Evolutionary conservation across 2,797 vertebrate genomes (phyloP).

Genomic region (Phrynocephalus forsythii): DNA sequence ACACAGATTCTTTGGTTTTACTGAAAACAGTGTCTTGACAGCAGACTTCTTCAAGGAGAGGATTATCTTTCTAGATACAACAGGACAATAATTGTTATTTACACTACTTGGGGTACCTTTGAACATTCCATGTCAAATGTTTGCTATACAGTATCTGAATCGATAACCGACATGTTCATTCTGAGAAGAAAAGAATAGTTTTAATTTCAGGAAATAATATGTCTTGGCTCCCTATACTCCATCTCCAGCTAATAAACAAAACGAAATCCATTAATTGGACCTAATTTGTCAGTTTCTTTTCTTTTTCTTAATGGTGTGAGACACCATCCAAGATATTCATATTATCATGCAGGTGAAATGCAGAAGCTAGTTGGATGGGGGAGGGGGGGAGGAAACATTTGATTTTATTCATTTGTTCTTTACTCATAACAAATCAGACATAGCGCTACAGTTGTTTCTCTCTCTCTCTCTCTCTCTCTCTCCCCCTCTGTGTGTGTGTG

Average conservation of each 20-base stretch:
- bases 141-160: not conserved
- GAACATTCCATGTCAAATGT: slow-evolving; percentile 21
- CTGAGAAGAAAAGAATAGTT: not conserved
- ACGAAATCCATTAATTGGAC: not conserved
- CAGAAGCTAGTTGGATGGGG: not conserved
- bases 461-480: too few relatives aligned
- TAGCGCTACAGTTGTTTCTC: not conserved
- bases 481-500: too few relatives aligned
- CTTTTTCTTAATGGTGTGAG: not conserved
- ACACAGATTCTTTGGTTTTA: slow-evolving; percentile 43
- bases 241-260: not conserved
- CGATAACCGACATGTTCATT: not conserved
- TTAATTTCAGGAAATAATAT: not conserved
- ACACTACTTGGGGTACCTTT: slow-evolving; percentile 15
- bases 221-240: not conserved
- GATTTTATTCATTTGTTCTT: not conserved
- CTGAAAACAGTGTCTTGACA: slow-evolving; percentile 39
- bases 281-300: slow-evolving; percentile 11
- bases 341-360: not conserved
- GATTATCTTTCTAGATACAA: slow-evolving; percentile 19
- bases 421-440: not conserved
- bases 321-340: not conserved
- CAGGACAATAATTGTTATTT: slow-evolving; percentile 14
- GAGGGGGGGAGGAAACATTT: not conserved
- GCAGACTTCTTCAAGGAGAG: slow-evolving; percentile 26